Evolutionary conservation across 2,888 invertebrate species (phyloP).

Genomic region (Polymixis flavicincta): DNA sequence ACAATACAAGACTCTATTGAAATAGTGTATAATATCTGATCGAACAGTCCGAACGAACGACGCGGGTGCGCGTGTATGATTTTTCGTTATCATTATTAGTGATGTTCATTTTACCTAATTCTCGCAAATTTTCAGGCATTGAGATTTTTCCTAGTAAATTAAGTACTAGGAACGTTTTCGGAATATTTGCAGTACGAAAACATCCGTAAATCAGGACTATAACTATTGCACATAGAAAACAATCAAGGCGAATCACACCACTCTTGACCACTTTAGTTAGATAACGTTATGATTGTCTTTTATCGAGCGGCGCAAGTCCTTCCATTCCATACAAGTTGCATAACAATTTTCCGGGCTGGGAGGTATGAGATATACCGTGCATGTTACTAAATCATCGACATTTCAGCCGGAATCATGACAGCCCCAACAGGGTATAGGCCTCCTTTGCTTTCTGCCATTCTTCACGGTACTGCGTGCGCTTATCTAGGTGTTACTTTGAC

Average conservation of each 20-base stretch:
- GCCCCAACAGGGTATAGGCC: too few species aligned
- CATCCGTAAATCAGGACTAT: not conserved
- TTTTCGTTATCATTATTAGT: not conserved
- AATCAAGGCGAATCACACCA: conserved; percentile 3
- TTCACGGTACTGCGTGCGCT: too few species aligned
- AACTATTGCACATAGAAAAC: not conserved
- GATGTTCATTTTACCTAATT: conserved; percentile 4
- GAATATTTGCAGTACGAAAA: not conserved
- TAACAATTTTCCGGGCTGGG: not conserved
- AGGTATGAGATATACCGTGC: not conserved
- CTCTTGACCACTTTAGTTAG: conserved; percentile 9
- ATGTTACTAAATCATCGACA: not conserved
- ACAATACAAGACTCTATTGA: too few species aligned
- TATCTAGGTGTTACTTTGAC: too few species aligned
- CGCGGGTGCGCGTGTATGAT: not conserved
- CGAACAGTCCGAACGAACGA: not conserved
- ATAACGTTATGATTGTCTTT: conserved; percentile 5
- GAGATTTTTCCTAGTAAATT: not conserved
- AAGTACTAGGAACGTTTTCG: not conserved
- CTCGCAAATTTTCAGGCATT: not conserved
- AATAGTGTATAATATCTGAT: too few species aligned
- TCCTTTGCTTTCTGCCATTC: too few species aligned
- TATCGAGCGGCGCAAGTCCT: conserved; percentile 7
- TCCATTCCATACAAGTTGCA: conserved; percentile 5
- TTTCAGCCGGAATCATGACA: not conserved